Evolutionary conservation across 2,113 vertebrate species (phyloP), one percentile per base, ranked within the genome.

Genomic region (Melanerpes formicivorus): DNA sequence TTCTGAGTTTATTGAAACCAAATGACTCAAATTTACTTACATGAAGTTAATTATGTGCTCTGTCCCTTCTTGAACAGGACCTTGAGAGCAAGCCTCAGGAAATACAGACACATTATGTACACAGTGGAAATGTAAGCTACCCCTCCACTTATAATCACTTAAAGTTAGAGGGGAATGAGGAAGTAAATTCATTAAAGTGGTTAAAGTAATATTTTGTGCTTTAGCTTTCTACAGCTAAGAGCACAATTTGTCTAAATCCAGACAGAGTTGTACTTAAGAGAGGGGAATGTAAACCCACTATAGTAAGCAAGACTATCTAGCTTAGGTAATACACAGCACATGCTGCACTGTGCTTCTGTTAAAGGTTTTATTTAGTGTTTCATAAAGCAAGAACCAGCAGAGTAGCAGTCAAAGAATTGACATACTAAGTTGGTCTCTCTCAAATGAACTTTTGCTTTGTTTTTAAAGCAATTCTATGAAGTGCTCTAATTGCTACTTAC

Each of bases 381-480:
- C 67, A 60, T 94, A 58, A 62, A 88, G 77, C 25, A 84, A 60
- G 9, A 27, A 78, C 72, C 13, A 75, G 82, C 26, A 87, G 40
- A 66, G 74, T 80, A 88, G 78, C n/a, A 85, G 74, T 18, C 13
- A 54, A 87, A 80, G 65, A 76, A 64, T 6, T 63, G 37, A 75
- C 84, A 92, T 40, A 71, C 6, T 21, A 85, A 93, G 66, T 29
- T 44, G 69, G 59, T 91, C 79, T 77, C 56, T 81, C 83, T 62
- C 18, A 85, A 60, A 79, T 27, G 29, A 10, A 30, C 50, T 89
- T 87, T 90, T 67, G 18, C 59, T 71, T 95, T 91, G 88, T 95
- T 97, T 97, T 96, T 87, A 93, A 90, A 95, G 84, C 78, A 96
- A 87, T 97, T 97, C 94, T 67, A 30, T 64, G 22, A 84, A 95